phyloP scores from a whole-genome alignment of 1,140 invertebrate genomes.

The Rhagoletis pomonella region DNA sequence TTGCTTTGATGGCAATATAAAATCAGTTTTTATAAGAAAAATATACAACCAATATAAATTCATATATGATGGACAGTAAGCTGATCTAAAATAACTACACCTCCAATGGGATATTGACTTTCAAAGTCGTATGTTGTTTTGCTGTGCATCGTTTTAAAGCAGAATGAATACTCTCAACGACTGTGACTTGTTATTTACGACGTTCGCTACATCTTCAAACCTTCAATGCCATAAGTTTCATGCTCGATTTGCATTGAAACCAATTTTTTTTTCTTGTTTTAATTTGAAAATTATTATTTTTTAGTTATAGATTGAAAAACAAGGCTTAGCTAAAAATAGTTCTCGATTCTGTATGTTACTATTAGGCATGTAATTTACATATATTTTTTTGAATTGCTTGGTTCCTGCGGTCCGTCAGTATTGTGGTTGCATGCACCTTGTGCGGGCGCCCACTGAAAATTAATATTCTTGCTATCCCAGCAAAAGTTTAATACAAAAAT shows the following conservation, averaged over 20 bases:
- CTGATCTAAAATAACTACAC: not conserved
- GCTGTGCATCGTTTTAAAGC: not conserved
- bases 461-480: not conserved
- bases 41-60: too few species aligned
- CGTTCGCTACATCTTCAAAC: not conserved
- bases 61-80: not conserved
- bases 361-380: not conserved
- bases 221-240: not conserved
- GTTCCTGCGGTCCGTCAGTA: not conserved
- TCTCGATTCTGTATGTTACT: not conserved
- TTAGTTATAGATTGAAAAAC: conserved; percentile 18
- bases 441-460: not conserved
- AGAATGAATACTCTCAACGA: not conserved
- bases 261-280: not conserved
- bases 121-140: not conserved
- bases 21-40: too few species aligned
- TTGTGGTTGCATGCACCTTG: not conserved
- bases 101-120: too few species aligned
- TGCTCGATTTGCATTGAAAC: not conserved
- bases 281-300: not conserved
- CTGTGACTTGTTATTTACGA: not conserved
- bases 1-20: too few species aligned
- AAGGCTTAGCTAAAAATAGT: not conserved
- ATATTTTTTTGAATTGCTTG: not conserved
- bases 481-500: not conserved